A percentile compares a stretch with the other conserved stretches of the same genome.
phyloP scores from a whole-genome alignment of 64 coral and sea anemone species.

The Acropora yongei region DNA sequence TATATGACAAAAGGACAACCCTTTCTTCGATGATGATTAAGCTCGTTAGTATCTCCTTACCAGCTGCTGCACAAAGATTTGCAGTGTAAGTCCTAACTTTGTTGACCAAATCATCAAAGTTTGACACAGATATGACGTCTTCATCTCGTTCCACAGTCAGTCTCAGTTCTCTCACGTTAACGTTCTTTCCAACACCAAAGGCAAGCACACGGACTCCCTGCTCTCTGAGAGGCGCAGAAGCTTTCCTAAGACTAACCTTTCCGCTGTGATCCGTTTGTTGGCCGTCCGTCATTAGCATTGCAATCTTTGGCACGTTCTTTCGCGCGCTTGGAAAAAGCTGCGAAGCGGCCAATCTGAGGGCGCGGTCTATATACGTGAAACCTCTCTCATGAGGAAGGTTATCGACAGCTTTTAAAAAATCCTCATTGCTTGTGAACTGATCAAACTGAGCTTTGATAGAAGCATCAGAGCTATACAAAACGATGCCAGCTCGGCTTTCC shows the following conservation, averaged over 20 bases:
- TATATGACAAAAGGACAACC: too few relatives aligned
- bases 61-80: slow-evolving; percentile 52
- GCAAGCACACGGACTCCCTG: slow-evolving; percentile 29
- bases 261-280: slow-evolving; percentile 31
- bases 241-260: neutral
- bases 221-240: neutral
- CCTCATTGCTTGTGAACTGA: slow-evolving; percentile 30
- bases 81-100: slow-evolving; percentile 41
- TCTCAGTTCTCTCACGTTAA: neutral
- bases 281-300: slow-evolving; percentile 40
- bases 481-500: slow-evolving; percentile 62
- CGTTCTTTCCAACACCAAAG: slow-evolving; percentile 33
- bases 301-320: slow-evolving; percentile 26
- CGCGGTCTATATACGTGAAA: slow-evolving; percentile 60
- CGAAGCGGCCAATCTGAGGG: slow-evolving; percentile 63
- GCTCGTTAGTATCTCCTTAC: neutral
- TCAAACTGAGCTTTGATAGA: slow-evolving; percentile 46
- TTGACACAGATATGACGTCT: slow-evolving; percentile 46
- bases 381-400: slow-evolving; percentile 55
- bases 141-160: slow-evolving; percentile 31
- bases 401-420: slow-evolving; percentile 61
- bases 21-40: neutral
- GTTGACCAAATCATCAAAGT: slow-evolving; percentile 24
- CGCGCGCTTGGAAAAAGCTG: slow-evolving; percentile 53
- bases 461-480: slow-evolving; percentile 67